Evolutionary conservation across 2,113 vertebrate species (phyloP).

Genomic region (Galemys pyrenaicus): DNA sequence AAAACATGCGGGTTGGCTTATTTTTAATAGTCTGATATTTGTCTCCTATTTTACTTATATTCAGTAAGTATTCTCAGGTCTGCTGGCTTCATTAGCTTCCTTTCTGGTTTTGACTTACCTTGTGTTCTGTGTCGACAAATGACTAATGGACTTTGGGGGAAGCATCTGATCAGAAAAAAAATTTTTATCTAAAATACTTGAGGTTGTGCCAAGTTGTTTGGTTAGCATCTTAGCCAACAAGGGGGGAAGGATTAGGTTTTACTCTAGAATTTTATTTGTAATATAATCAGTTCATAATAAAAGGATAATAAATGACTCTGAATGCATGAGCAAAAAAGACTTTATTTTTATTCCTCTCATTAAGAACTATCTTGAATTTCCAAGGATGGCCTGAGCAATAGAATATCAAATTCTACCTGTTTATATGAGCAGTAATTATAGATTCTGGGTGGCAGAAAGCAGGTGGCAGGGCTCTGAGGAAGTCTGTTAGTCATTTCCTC

Average conservation of each 20-base stretch:
- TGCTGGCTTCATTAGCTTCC: constrained; percentile 73
- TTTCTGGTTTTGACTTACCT: constrained; percentile 72
- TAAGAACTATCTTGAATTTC: constrained; percentile 75
- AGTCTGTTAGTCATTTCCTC: constrained; percentile 86
- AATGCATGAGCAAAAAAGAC: not conserved
- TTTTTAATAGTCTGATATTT: constrained; percentile 72
- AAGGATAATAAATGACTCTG: constrained; percentile 66
- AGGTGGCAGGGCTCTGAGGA: constrained; percentile 80
- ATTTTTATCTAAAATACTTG: constrained; percentile 62
- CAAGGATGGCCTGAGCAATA: constrained; percentile 61
- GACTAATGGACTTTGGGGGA: constrained; percentile 74
- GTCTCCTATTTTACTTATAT: constrained; percentile 75
- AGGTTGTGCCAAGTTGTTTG: constrained; percentile 70
- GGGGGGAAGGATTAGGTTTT: constrained; percentile 34
- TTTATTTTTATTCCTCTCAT: constrained; percentile 77
- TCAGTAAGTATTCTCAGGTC: constrained; percentile 55
- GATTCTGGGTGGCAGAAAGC: constrained; percentile 84
- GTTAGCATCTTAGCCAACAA: constrained; percentile 76
- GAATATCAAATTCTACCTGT: constrained; percentile 77
- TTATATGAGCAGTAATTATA: constrained; percentile 85
- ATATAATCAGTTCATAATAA: constrained; percentile 55
- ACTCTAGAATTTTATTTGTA: constrained; percentile 41
- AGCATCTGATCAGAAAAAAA: constrained; percentile 79
- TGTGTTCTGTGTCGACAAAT: constrained; percentile 70
- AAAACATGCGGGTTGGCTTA: constrained; percentile 62